Evolutionary conservation across 2,888 invertebrate genomes (phyloP).

Genomic region (Meiosimyza decipiens): DNA sequence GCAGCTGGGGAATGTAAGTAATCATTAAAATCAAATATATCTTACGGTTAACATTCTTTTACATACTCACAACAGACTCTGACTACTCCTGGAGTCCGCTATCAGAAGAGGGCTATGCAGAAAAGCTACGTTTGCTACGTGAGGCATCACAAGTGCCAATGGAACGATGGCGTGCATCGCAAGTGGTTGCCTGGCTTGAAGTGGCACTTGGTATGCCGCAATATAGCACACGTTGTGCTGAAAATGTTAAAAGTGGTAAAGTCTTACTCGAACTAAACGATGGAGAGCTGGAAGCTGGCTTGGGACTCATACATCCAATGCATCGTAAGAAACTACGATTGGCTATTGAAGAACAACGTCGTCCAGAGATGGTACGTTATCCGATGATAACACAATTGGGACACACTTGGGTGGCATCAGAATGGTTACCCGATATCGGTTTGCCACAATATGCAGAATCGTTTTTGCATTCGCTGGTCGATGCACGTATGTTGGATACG

Average conservation of each 20-base stretch:
- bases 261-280: conserved; percentile 93
- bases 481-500: conserved; percentile 92
- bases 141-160: conserved; percentile 88
- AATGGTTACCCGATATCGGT: conserved; percentile 93
- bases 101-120: conserved; percentile 65
- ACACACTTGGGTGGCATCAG: conserved; percentile 93
- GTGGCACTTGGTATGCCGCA: conserved; percentile 95
- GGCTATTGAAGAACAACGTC: conserved; percentile 92
- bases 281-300: conserved; percentile 88
- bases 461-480: conserved; percentile 89
- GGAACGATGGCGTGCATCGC: conserved; percentile 91
- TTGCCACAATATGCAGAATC: conserved; percentile 89
- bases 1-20: conserved; percentile 71
- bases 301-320: conserved; percentile 92
- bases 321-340: conserved; percentile 92
- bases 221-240: conserved; percentile 88
- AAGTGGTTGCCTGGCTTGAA: conserved; percentile 94
- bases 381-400: conserved; percentile 88
- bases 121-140: conserved; percentile 71
- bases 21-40: neutral
- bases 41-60: neutral
- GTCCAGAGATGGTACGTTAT: conserved; percentile 87
- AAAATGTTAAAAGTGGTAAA: conserved; percentile 96
- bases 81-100: conserved; percentile 67
- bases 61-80: conserved; percentile 47